Base-by-base conservation (phyloP, 2,797 vertebrate species). In the Alauda arvensis region DNA sequence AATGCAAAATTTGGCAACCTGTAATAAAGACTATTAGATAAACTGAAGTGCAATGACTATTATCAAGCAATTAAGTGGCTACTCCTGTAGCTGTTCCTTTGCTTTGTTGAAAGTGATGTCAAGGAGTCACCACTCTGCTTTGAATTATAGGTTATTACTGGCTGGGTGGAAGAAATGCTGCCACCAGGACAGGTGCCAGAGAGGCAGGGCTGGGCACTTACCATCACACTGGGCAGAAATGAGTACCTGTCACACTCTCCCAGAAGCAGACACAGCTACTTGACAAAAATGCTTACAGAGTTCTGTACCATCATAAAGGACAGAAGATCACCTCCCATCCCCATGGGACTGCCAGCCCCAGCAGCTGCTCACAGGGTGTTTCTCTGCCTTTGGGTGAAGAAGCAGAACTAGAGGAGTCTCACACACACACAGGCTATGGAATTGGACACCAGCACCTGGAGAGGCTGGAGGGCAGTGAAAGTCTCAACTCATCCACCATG, bases 161-260 rank as follows among this genome's bases (percentile, higher is more conserved):
- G 18, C 74, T 77, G 85, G 80, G 40, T 90, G 85, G 80, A 80
- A 80, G 87, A 84, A 85, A 75, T 14, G 53, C 75, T 77, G 68
- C 39, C 37, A 77, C 85, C 68, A 92, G 80, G 85, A 85, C 59
- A 82, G 80, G 72, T 93, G 83, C 89, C 93, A 84, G 9, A 6
- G 28, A 77, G 77, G 75, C 76, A 77, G 87, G 83, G 83, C 65
- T 71, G 77, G 70, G 80, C 75, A 59, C 65, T 90, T 70, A 34
- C 53, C 51, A 59, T 6, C 19, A 31, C 82, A 24, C 33, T 18
- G 67, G 70, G 74, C 68, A 85, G 18, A 71, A 85, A 76, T 59
- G 55, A 91, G 45, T 51, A 83, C 75, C 85, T 85, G 83, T 71
- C 90, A 70, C 4, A 7, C 55, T 82, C 71, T 88, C 55, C 65